Evolutionary conservation across 1,140 invertebrate species (phyloP), one percentile per base, ranked within the genome.

Genomic region (Drosophila jambulina): DNA sequence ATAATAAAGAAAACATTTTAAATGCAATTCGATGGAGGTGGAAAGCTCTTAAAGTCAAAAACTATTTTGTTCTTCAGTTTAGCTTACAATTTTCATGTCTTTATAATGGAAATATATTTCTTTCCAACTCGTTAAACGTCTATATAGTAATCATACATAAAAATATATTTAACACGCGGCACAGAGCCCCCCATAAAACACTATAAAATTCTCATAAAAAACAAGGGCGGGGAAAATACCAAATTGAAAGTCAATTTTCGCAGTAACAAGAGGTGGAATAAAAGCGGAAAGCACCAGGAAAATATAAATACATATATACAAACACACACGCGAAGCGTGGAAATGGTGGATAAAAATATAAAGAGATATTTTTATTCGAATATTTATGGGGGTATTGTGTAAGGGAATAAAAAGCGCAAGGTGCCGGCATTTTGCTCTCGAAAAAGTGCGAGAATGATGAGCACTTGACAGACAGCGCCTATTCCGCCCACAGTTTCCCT

Each of bases 181-280:
- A 32, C 25, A 15, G 12, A 40, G 23, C 17, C 17, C 21, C 23
- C 21, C 59, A 64, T 63, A 64, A 61, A 75, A 77, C 62, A 82
- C 61, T 54, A 83, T 76, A 71, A 77, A 75, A 77, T 57, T 56
- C 69, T 42, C 78, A 86, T 85, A 70, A 83, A 82, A 78, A 82
- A 86, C 65, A 62, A 69, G 68, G 61, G 48, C 17, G 2, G 19
- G 12, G 5, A 34, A 49, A 68, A 68, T 17, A 21, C 29, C 60
- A 85, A 85, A 87, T 87, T 83, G 84, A 87, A 87, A 88, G 76
- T 80, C 78, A 88, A 88, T 87, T 84, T 80, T 61, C 38, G 5
- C 34, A 53, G 19, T 34, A 51, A 60, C 27, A 64, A 34, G 13
- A 21, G n/a, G 29, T 36, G 29, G 7, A 9, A 58, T 42, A 38